These are phyloP conservation scores for Neofelis nebulosa DNA, from an alignment of 2,113 vertebrate species.

Conservation along the genomic window DNA sequence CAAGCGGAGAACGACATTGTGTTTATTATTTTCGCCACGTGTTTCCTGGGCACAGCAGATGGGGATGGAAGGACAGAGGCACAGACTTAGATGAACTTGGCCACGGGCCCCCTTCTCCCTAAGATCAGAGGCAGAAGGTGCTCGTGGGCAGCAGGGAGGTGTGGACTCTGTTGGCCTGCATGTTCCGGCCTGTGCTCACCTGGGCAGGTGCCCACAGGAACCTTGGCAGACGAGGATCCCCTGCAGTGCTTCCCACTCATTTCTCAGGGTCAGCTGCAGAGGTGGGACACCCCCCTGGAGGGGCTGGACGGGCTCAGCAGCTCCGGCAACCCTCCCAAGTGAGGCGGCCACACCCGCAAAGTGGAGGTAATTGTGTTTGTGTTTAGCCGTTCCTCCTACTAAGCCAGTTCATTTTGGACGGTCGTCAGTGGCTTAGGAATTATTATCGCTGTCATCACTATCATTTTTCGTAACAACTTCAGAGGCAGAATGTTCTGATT, in stretches of 20 bases:
- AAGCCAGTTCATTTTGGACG: not conserved
- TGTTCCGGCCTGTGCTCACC: not conserved
- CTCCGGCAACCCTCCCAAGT: too few relatives aligned
- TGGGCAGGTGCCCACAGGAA: not conserved
- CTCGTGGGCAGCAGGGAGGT: accelerated
- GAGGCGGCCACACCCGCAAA: not conserved
- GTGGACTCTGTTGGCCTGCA: not conserved
- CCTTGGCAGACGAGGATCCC: not conserved
- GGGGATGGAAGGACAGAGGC: not conserved
- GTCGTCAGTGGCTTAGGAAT: not conserved
- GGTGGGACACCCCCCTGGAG: not conserved
- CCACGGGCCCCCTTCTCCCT: not conserved
- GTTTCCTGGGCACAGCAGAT: not conserved
- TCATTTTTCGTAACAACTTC: not conserved
- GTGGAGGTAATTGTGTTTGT: too few relatives aligned
- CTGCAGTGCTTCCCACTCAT: not conserved
- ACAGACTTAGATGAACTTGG: accelerated
- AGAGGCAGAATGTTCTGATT: not conserved
- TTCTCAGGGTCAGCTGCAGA: not conserved
- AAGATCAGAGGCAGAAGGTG: not conserved
- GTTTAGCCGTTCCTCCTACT: not conserved
- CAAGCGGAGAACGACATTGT: not conserved
- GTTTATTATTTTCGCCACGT: not conserved
- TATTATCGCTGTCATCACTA: not conserved
- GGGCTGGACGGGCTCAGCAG: accelerated